Percentiles rank a stretch among this genome's conserved stretches.
phyloP scores from a whole-genome alignment of 2,888 invertebrate species.

The Troides oblongomaculatus region DNA sequence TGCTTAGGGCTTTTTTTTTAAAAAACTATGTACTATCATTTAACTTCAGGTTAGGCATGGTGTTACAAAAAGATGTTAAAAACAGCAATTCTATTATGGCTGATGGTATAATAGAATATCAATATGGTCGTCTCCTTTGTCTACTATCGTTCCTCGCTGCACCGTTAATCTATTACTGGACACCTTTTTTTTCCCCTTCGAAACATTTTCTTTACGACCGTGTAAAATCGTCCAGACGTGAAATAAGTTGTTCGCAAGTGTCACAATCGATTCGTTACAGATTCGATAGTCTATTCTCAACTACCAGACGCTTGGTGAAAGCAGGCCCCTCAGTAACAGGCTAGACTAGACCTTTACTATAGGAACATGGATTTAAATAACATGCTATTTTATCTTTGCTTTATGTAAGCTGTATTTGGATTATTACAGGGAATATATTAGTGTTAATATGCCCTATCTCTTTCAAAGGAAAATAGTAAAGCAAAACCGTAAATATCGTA shows the following conservation, averaged over 20 bases:
- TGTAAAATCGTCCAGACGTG: slow-evolving; percentile 42
- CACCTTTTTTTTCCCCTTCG: slow-evolving; percentile 15
- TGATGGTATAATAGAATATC: too few relatives aligned
- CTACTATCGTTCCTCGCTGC: neutral
- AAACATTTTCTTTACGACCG: slow-evolving; percentile 31
- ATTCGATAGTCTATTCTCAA: slow-evolving; percentile 41
- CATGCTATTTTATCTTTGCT: neutral
- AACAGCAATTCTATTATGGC: too few relatives aligned
- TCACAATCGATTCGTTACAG: slow-evolving; percentile 47
- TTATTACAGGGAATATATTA: too few relatives aligned
- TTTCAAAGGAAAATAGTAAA: too few relatives aligned
- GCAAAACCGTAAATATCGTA: too few relatives aligned
- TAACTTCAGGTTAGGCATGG: too few relatives aligned
- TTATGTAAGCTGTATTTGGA: too few relatives aligned
- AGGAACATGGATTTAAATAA: too few relatives aligned
- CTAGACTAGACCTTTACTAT: neutral
- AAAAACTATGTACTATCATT: too few relatives aligned
- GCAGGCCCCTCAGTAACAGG: slow-evolving; percentile 2
- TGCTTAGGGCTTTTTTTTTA: too few relatives aligned
- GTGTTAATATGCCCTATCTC: too few relatives aligned
- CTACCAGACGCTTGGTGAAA: slow-evolving; percentile 38
- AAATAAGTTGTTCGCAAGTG: slow-evolving; percentile 43
- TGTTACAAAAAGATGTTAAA: too few relatives aligned
- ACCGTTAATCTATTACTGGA: slow-evolving; percentile 2
- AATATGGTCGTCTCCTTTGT: neutral